Percentiles rank a stretch among this genome's conserved stretches.
Conservation (phyloP, 2,113 vertebrate species). For the Paradoxurus hermaphroditus region DNA sequence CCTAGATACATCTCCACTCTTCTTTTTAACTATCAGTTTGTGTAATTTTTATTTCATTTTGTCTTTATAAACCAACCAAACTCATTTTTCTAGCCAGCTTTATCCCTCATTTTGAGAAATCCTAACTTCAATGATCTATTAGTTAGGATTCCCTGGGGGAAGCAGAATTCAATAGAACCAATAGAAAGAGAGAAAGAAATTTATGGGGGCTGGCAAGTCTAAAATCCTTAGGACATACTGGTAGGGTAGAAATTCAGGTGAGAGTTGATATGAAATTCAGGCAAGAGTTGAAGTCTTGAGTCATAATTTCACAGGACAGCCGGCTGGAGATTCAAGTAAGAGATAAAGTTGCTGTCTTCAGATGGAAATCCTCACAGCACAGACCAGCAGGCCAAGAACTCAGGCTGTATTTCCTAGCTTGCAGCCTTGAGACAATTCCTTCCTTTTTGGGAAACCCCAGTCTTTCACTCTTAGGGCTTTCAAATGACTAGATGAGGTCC, state of each 20-base stretch:
- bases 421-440: not conserved
- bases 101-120: not conserved
- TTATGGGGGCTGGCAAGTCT: not conserved
- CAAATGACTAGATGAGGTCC: not conserved
- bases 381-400: not conserved
- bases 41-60: not conserved
- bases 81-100: not conserved
- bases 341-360: not conserved
- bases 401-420: not conserved
- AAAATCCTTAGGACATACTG: not conserved
- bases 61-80: not conserved
- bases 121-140: not conserved
- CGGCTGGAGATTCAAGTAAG: not conserved
- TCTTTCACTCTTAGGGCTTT: not conserved
- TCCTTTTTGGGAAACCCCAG: not conserved
- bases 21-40: not conserved
- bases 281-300: not conserved
- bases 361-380: not conserved
- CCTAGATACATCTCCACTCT: not conserved
- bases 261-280: not conserved
- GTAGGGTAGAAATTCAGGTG: not conserved
- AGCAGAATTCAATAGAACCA: not conserved
- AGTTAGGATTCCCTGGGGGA: not conserved
- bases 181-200: not conserved
- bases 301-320: not conserved